phyloP scores from a whole-genome alignment of 2,797 vertebrate genomes.

The Bradypus variegatus region DNA sequence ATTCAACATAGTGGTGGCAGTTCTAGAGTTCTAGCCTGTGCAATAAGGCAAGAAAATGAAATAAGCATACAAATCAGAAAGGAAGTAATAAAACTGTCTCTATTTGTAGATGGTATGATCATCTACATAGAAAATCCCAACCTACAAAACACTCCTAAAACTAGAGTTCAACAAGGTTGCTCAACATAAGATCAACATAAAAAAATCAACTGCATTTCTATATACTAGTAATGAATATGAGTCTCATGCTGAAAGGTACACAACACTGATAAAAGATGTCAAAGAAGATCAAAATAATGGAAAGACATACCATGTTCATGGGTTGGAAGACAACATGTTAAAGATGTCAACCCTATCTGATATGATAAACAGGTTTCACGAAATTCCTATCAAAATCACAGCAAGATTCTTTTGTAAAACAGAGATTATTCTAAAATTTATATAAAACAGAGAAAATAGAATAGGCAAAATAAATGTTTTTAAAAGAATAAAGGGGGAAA shows the following conservation, averaged over 20 bases:
- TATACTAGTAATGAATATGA: not conserved
- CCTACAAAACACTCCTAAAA: not conserved
- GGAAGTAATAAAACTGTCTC: not conserved
- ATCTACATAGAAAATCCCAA: not conserved
- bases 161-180: not conserved
- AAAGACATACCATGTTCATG: not conserved
- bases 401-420: not conserved
- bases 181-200: not conserved
- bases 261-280: not conserved
- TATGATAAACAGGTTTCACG: not conserved
- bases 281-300: not conserved
- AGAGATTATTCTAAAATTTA: conserved; percentile 12
- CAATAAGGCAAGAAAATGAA: not conserved
- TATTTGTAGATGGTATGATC: not conserved
- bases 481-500: not conserved
- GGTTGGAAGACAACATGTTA: not conserved
- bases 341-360: not conserved
- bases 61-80: not conserved
- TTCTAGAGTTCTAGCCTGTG: not conserved
- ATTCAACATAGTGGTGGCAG: not conserved
- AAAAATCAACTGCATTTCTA: not conserved
- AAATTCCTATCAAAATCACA: conserved; percentile 12
- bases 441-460: not conserved
- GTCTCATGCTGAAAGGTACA: not conserved
- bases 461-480: not conserved